Evolutionary conservation across 1,140 invertebrate genomes (phyloP).

Genomic region (Antheraea pernyi): DNA sequence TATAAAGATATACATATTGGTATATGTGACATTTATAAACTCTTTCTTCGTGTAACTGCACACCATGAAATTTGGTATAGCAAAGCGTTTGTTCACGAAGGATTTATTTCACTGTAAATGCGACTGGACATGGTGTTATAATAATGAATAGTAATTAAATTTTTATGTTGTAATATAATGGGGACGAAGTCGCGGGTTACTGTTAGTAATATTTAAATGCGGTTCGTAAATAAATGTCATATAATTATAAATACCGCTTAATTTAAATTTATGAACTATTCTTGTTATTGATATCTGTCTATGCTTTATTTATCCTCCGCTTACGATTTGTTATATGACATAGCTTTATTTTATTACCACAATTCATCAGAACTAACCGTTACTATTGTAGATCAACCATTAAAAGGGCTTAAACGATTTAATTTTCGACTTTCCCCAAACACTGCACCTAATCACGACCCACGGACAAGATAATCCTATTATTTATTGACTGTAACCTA

Average conservation of each 20-base stretch:
- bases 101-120: too few relatives aligned
- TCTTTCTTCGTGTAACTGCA: too few relatives aligned
- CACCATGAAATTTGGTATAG: too few relatives aligned
- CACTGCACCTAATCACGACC: constrained; percentile 63
- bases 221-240: neutral
- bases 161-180: too few relatives aligned
- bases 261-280: constrained; percentile 11
- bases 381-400: constrained; percentile 53
- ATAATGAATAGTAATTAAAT: too few relatives aligned
- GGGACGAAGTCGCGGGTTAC: too few relatives aligned
- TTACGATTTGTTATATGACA: constrained; percentile 17
- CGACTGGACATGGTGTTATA: too few relatives aligned
- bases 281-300: neutral
- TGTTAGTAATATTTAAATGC: too few relatives aligned
- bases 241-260: neutral
- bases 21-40: too few relatives aligned
- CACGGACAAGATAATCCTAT: constrained; percentile 72
- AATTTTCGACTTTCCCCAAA: constrained; percentile 70
- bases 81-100: too few relatives aligned
- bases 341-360: constrained; percentile 23
- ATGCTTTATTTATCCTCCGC: constrained; percentile 16
- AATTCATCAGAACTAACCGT: constrained; percentile 43
- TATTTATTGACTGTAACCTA: constrained; percentile 73
- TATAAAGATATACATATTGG: too few relatives aligned
- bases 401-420: constrained; percentile 69